phyloP scores from a whole-genome alignment of 2,797 vertebrate species.

The Dendrocincla fuliginosa region DNA sequence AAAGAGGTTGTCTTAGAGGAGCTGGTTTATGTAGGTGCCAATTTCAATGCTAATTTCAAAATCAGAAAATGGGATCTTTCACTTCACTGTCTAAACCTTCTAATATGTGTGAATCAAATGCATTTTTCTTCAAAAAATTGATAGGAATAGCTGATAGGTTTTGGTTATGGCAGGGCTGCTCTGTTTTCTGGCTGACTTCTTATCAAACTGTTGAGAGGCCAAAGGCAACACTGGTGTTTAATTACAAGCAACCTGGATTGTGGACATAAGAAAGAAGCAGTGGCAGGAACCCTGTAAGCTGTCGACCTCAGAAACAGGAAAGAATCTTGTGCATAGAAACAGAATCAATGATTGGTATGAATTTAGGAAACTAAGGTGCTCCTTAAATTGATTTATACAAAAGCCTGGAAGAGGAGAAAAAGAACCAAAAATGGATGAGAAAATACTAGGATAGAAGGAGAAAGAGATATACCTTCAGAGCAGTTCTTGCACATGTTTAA shows the following conservation, averaged over 20 bases:
- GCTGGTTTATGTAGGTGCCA: neutral
- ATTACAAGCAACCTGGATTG: neutral
- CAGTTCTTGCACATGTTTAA: neutral
- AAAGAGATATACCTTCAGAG: neutral
- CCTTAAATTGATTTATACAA: neutral
- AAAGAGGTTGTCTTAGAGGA: neutral
- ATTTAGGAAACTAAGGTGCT: neutral
- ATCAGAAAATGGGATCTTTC: neutral
- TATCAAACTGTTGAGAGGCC: neutral
- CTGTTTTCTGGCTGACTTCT: neutral
- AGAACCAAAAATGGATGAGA: neutral
- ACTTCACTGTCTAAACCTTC: neutral
- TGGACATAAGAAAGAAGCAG: neutral
- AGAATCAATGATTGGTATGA: neutral
- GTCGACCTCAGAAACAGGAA: neutral
- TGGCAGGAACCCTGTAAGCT: neutral
- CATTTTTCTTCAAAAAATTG: neutral
- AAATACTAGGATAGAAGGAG: neutral
- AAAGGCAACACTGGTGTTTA: slow-evolving; percentile 8
- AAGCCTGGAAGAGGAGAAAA: neutral
- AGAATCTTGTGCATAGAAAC: neutral
- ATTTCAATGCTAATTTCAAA: neutral
- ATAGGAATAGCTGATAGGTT: neutral
- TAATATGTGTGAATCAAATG: neutral
- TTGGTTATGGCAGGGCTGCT: neutral